phyloP scores from a whole-genome alignment of 2,113 vertebrate genomes.

The Hucho hucho region DNA sequence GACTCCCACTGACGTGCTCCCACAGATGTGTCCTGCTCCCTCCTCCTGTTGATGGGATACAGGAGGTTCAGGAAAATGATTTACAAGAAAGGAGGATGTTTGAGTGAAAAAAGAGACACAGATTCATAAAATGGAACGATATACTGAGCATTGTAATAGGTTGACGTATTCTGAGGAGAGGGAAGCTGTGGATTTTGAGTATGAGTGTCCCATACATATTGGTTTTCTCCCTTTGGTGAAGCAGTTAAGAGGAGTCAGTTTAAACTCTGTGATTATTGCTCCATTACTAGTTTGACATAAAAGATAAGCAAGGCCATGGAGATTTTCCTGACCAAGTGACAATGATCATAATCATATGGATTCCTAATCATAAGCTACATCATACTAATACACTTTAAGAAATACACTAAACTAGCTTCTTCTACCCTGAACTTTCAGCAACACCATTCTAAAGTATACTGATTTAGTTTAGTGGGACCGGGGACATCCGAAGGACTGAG shows the following conservation, averaged over 20 bases:
- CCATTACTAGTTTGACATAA: too few species aligned
- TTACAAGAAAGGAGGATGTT: conserved; percentile 58
- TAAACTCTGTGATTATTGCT: background rate
- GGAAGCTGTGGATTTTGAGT: background rate
- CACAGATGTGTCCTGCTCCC: conserved; percentile 53
- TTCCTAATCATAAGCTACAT: background rate
- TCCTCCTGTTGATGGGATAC: conserved; percentile 34
- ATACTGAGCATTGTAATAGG: conserved; percentile 36
- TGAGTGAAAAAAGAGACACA: conserved; percentile 42
- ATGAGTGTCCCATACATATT: background rate
- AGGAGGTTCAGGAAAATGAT: conserved; percentile 26
- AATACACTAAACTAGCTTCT: background rate
- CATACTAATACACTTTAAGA: background rate
- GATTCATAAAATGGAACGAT: conserved; percentile 60
- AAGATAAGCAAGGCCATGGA: too few species aligned
- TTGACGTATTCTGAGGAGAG: conserved; percentile 33
- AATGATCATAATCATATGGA: too few species aligned
- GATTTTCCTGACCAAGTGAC: too few species aligned
- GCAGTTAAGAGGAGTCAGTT: background rate
- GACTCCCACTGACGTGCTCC: conserved; percentile 43
- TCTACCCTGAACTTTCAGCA: background rate
- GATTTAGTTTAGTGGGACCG: conserved; percentile 4
- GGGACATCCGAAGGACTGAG: conserved; percentile 22
- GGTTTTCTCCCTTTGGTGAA: background rate
- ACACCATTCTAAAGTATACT: background rate